These are phyloP conservation scores for Agrilus cyanescens DNA, from an alignment of 2,888 invertebrate species.

Conservation along the genomic window DNA sequence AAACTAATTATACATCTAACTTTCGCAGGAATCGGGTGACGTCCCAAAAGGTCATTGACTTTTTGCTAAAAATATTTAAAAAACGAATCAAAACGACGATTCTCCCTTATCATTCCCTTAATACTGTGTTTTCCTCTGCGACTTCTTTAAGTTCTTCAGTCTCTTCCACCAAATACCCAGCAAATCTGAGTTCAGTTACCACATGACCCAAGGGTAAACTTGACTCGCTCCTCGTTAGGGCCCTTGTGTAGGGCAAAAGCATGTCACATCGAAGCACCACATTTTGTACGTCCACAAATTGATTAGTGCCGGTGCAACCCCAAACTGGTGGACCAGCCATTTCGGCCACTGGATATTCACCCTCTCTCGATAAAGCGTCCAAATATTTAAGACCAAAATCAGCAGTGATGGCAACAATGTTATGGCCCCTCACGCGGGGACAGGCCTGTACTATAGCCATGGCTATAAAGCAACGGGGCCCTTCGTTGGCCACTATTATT, in stretches of 20 bases:
- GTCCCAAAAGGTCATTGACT: constrained; percentile 16
- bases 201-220: constrained; percentile 40
- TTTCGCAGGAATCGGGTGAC: constrained; percentile 25
- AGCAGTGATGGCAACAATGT: constrained; percentile 46
- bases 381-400: constrained; percentile 41
- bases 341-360: constrained; percentile 36
- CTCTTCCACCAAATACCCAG: constrained; percentile 39
- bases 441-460: constrained; percentile 36
- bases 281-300: constrained; percentile 42
- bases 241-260: constrained; percentile 41
- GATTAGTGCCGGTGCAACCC: constrained; percentile 48
- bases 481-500: constrained; percentile 43
- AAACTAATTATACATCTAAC: constrained; percentile 37
- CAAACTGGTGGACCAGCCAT: constrained; percentile 51
- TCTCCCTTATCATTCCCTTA: not conserved
- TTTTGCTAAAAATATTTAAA: constrained; percentile 3
- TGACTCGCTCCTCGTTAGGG: constrained; percentile 37
- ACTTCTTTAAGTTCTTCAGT: constrained; percentile 31
- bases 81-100: not conserved
- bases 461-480: constrained; percentile 47
- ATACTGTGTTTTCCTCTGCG: constrained; percentile 16
- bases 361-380: constrained; percentile 34
- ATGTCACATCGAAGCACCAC: constrained; percentile 42
- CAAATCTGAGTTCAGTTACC: constrained; percentile 41
- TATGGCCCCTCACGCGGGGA: constrained; percentile 34